Conservation (phyloP, 2,797 vertebrate species). For the Ctenosaura bakeri region DNA sequence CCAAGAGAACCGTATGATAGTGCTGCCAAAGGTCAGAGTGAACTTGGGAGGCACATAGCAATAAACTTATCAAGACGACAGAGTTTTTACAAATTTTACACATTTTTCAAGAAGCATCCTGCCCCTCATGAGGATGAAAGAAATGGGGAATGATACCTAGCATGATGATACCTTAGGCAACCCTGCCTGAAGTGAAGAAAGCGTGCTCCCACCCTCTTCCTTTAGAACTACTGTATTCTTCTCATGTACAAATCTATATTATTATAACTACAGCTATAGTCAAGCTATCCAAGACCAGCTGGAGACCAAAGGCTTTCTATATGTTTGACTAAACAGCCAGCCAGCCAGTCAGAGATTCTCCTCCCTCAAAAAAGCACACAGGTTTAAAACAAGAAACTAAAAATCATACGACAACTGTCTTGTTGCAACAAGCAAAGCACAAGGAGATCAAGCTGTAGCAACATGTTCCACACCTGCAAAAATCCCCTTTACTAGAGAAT, state of each 20-base stretch:
- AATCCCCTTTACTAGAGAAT: background rate
- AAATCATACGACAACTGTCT: conserved; percentile 22
- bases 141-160: background rate
- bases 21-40: too few relatives aligned
- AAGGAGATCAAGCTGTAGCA: background rate
- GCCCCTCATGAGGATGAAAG: background rate
- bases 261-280: background rate
- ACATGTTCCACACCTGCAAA: background rate
- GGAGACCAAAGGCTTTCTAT: background rate
- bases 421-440: conserved; percentile 27
- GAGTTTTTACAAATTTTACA: background rate
- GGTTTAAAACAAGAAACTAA: background rate
- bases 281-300: background rate
- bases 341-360: too few relatives aligned
- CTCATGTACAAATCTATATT: background rate
- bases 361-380: background rate
- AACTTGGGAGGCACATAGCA: too few relatives aligned
- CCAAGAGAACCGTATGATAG: too few relatives aligned
- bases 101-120: background rate
- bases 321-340: too few relatives aligned
- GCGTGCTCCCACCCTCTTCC: too few relatives aligned
- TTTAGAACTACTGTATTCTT: background rate
- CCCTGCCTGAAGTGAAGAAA: background rate
- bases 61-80: background rate
- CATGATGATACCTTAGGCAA: background rate